Percentiles rank a stretch among this genome's conserved stretches.
These are phyloP conservation scores for Xyliphius kryptos DNA, from an alignment of 2,113 vertebrate genomes.

Conservation along the genomic window DNA sequence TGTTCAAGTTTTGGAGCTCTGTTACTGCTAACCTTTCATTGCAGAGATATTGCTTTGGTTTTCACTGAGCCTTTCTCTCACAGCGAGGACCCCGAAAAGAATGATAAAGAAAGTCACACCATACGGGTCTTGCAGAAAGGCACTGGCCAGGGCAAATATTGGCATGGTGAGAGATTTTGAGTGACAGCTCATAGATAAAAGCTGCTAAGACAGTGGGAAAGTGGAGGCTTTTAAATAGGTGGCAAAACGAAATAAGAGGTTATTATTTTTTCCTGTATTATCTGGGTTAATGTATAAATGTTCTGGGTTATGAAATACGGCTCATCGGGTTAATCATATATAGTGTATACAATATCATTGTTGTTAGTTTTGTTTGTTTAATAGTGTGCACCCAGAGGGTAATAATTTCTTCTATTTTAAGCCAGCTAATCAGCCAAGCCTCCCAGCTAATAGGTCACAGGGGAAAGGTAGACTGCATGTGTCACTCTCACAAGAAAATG, in stretches of 20 bases:
- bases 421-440: conserved; percentile 20
- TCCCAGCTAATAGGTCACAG: conserved; percentile 25
- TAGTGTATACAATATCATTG: too few relatives aligned
- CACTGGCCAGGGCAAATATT: conserved; percentile 21
- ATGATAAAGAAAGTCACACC: background rate
- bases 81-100: conserved; percentile 9
- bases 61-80: conserved; percentile 22
- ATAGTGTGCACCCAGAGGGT: too few relatives aligned
- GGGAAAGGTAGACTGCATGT: conserved; percentile 10
- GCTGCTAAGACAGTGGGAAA: conserved; percentile 5
- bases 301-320: too few relatives aligned
- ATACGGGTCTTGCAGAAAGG: conserved; percentile 7
- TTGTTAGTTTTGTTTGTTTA: background rate
- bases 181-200: conserved; percentile 15
- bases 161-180: conserved; percentile 20
- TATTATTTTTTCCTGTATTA: conserved; percentile 16
- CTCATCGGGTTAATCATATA: too few relatives aligned
- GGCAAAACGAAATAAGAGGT: conserved; percentile 3
- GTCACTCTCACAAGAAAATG: conserved; percentile 10
- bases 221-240: conserved; percentile 3
- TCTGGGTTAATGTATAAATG: background rate
- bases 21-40: conserved; percentile 19
- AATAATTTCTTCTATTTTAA: conserved; percentile 20
- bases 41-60: conserved; percentile 21
- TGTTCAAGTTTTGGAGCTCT: conserved; percentile 5